phyloP scores from a whole-genome alignment of 2,888 invertebrate genomes.

The Calliphora vomitoria region DNA sequence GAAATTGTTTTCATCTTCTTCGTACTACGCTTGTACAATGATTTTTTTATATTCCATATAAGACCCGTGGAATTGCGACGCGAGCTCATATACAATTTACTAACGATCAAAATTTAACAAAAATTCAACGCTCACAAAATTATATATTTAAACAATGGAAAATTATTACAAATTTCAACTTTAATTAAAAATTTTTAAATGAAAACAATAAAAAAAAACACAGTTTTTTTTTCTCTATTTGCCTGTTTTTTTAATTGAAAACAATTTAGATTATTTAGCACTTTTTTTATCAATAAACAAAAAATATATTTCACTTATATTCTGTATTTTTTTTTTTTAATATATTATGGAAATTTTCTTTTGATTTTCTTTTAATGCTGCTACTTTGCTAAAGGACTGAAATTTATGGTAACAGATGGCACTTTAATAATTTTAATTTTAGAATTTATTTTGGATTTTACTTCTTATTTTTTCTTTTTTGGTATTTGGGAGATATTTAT shows the following conservation, averaged over 20 bases:
- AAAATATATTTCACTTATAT: neutral
- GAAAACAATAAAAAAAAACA: too few relatives aligned
- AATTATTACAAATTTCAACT: neutral
- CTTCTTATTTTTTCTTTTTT: constrained; percentile 13
- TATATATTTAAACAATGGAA: neutral
- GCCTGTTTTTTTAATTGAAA: neutral
- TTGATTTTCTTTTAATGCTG: constrained; percentile 1
- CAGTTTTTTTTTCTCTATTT: neutral
- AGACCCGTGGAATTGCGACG: constrained; percentile 76
- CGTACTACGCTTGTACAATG: constrained; percentile 84
- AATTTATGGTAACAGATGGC: constrained; percentile 59
- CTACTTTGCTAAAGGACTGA: neutral
- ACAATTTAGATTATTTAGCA: neutral
- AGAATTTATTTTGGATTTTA: neutral
- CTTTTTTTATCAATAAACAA: constrained; percentile 16
- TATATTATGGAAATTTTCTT: constrained; percentile 1
- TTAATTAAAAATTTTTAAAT: neutral
- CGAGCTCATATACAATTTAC: constrained; percentile 68
- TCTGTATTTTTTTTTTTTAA: constrained; percentile 4
- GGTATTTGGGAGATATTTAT: neutral
- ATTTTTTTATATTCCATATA: constrained; percentile 83
- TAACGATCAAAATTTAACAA: neutral
- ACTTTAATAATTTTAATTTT: constrained; percentile 49
- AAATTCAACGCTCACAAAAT: neutral
- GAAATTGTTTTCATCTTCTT: constrained; percentile 85